Conservation (phyloP, 35 echinoderm and acorn worm species). For the Apostichopus japonicus region DNA sequence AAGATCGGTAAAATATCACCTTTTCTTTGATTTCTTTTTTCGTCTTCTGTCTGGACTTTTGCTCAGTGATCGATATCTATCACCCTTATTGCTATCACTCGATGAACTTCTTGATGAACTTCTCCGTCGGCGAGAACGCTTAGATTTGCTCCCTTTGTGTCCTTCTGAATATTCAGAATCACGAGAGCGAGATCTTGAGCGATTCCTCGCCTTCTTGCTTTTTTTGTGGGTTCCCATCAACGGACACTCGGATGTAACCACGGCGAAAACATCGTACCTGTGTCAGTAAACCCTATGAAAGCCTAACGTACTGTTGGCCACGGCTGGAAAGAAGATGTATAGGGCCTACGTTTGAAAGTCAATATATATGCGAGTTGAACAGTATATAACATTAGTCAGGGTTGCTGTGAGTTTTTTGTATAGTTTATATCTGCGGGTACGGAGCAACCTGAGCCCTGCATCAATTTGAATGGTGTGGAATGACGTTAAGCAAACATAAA, state of each 20-base stretch:
- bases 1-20: neutral
- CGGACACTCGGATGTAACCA: neutral
- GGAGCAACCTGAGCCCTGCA: too few relatives aligned
- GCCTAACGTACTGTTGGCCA: too few relatives aligned
- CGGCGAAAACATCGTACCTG: neutral
- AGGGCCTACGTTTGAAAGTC: too few relatives aligned
- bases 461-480: too few relatives aligned
- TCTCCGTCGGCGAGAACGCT: conserved; percentile 22
- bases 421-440: too few relatives aligned
- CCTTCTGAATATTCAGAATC: conserved; percentile 46
- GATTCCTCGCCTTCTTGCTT: conserved; percentile 47
- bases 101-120: conserved; percentile 54
- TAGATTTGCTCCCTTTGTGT: conserved; percentile 26
- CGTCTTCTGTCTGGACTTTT: conserved; percentile 35
- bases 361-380: too few relatives aligned
- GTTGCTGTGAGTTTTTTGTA: too few relatives aligned
- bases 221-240: conserved; percentile 51
- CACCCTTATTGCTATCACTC: neutral
- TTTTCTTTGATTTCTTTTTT: conserved; percentile 37
- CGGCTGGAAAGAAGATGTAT: too few relatives aligned
- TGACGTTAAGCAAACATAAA: too few relatives aligned
- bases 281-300: too few relatives aligned
- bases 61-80: conserved; percentile 53
- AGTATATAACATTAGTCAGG: too few relatives aligned
- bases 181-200: conserved; percentile 49